Evolutionary conservation across 2,888 invertebrate genomes (phyloP).

Genomic region (Hermodice carunculata): DNA sequence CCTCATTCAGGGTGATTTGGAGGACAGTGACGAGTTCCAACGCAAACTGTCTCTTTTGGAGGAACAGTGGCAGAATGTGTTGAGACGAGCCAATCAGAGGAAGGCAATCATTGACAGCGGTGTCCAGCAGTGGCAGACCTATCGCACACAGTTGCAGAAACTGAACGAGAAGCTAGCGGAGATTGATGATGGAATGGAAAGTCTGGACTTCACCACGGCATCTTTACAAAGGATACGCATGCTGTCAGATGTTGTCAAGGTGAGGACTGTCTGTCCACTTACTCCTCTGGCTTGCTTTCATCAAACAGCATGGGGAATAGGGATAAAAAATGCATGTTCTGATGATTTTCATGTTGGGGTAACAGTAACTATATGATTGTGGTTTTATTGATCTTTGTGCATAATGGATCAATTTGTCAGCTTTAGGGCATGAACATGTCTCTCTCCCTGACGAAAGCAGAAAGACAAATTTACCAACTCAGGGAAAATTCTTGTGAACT

Average conservation of each 20-base stretch:
- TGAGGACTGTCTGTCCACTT: too few relatives aligned
- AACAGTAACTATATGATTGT: too few relatives aligned
- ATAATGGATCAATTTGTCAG: too few relatives aligned
- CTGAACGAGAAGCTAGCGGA: slow-evolving; percentile 54
- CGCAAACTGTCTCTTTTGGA: slow-evolving; percentile 60
- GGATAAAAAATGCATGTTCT: too few relatives aligned
- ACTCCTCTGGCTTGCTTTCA: too few relatives aligned
- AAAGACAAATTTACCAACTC: too few relatives aligned
- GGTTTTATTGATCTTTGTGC: too few relatives aligned
- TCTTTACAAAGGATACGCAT: slow-evolving; percentile 56
- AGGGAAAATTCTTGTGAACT: too few relatives aligned
- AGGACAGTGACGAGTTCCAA: slow-evolving; percentile 54
- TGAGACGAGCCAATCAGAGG: slow-evolving; percentile 57
- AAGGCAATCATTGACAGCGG: slow-evolving; percentile 60
- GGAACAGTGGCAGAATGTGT: slow-evolving; percentile 66
- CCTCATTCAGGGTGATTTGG: slow-evolving; percentile 55
- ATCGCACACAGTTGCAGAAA: slow-evolving; percentile 16
- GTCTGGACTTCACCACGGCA: slow-evolving; percentile 47
- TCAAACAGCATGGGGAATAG: too few relatives aligned
- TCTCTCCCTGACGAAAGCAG: too few relatives aligned
- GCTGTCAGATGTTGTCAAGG: slow-evolving; percentile 43
- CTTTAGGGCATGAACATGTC: too few relatives aligned
- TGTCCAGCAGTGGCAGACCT: slow-evolving; percentile 60
- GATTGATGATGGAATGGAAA: slow-evolving; percentile 52
- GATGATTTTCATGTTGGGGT: too few relatives aligned